Percentiles rank a stretch among this genome's conserved stretches.
These are phyloP conservation scores for Xyliphius kryptos DNA, from an alignment of 2,113 vertebrate genomes.

Conservation along the genomic window DNA sequence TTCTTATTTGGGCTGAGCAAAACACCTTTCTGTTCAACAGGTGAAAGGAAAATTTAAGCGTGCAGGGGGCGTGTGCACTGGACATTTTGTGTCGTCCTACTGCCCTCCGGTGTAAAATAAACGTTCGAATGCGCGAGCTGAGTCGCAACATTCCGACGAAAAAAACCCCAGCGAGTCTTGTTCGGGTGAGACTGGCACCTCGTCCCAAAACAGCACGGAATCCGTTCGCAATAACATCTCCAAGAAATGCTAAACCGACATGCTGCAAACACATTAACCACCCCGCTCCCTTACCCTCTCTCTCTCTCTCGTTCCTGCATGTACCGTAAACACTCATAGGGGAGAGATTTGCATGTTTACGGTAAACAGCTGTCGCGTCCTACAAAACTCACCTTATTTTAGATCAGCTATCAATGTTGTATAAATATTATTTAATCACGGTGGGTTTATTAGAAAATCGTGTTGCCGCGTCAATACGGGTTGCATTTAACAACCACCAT, in stretches of 20 bases:
- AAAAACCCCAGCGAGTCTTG: slow-evolving; percentile 39
- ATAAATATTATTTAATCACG: too few species aligned
- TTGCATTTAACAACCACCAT: too few species aligned
- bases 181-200: slow-evolving; percentile 43
- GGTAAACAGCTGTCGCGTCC: slow-evolving; percentile 9
- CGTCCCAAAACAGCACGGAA: slow-evolving; percentile 52
- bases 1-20: too few species aligned
- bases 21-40: slow-evolving; percentile 18
- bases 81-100: slow-evolving; percentile 13
- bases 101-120: slow-evolving; percentile 29
- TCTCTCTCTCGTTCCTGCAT: too few species aligned
- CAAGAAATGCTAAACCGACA: slow-evolving; percentile 50
- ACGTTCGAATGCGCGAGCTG: too few species aligned
- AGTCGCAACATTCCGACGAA: slow-evolving; percentile 48
- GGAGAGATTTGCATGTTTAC: slow-evolving; percentile 5
- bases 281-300: slow-evolving; percentile 11
- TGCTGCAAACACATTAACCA: slow-evolving; percentile 50
- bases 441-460: too few species aligned
- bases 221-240: slow-evolving; percentile 46
- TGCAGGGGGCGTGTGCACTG: background rate
- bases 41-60: slow-evolving; percentile 6
- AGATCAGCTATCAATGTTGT: too few species aligned
- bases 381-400: too few species aligned
- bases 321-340: slow-evolving; percentile 8
- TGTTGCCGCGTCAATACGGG: too few species aligned